Percentiles rank a stretch among this genome's conserved stretches.
Evolutionary conservation across 2,113 vertebrate genomes (phyloP).

Genomic region (Petromus typicus): DNA sequence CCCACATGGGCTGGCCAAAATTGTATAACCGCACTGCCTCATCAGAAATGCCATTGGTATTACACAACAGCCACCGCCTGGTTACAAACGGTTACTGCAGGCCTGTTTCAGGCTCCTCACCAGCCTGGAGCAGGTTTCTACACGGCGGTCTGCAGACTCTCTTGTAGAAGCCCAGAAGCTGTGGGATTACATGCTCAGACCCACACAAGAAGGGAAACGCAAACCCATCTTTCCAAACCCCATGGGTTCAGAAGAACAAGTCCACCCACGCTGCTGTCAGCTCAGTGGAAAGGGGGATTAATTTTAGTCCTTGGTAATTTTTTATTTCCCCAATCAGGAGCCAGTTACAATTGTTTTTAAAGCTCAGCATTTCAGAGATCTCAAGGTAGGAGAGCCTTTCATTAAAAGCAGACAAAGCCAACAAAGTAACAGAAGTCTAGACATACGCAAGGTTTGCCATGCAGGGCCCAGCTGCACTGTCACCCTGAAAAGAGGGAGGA

Average conservation of each 20-base stretch:
- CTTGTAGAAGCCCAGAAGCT: background rate
- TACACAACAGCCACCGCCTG: constrained; percentile 82
- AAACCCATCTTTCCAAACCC: constrained; percentile 57
- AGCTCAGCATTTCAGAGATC: constrained; percentile 22
- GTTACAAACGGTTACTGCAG: constrained; percentile 73
- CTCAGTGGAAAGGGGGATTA: background rate
- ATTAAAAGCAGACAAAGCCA: constrained; percentile 9
- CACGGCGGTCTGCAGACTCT: background rate
- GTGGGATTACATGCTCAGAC: constrained; percentile 63
- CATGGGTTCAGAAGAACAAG: constrained; percentile 11
- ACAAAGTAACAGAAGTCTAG: background rate
- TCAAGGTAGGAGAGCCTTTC: background rate
- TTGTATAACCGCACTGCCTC: constrained; percentile 84
- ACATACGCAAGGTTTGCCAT: fast-evolving
- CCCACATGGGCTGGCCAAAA: constrained; percentile 49
- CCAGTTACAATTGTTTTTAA: constrained; percentile 31
- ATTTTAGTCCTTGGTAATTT: constrained; percentile 38
- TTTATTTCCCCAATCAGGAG: constrained; percentile 20
- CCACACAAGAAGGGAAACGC: constrained; percentile 52
- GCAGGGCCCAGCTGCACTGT: background rate
- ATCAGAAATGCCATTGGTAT: constrained; percentile 54
- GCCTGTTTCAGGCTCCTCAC: fast-evolving
- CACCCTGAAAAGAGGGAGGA: background rate
- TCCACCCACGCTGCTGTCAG: constrained; percentile 29
- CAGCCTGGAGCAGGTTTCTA: background rate